These are phyloP conservation scores for Scylla paramamosain DNA, from an alignment of 1,140 invertebrate species.

Conservation along the genomic window DNA sequence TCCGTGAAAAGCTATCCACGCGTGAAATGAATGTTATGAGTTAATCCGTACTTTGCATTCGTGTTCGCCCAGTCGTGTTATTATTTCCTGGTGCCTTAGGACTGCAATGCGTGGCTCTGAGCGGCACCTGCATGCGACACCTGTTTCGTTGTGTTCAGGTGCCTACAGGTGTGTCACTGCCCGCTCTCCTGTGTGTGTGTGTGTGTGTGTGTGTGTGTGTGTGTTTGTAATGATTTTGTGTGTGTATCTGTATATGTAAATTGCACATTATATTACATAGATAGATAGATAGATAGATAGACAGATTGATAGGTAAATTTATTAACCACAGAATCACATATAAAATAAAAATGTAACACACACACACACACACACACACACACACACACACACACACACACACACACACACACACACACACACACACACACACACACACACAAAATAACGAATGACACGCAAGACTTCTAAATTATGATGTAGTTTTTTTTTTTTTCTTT, in stretches of 20 bases:
- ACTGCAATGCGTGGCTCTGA: background rate
- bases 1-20: background rate
- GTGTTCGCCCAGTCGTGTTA: background rate
- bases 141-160: background rate
- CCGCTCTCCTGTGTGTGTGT: background rate
- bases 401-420: slow-evolving; percentile 38
- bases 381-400: slow-evolving; percentile 29
- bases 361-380: slow-evolving; percentile 43
- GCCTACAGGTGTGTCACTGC: background rate
- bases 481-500: too few species aligned
- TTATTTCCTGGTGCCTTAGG: background rate
- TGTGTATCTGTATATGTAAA: too few species aligned
- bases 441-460: background rate
- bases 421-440: slow-evolving; percentile 3
- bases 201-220: background rate
- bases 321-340: background rate
- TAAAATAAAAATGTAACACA: background rate
- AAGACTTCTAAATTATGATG: too few species aligned
- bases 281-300: slow-evolving; percentile 48
- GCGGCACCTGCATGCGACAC: too few species aligned
- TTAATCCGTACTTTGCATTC: background rate
- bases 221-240: background rate
- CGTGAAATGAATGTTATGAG: background rate
- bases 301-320: slow-evolving; percentile 45
- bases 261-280: background rate